phyloP scores from a whole-genome alignment of 2,797 vertebrate species.

The Sebastes taczanowskii region DNA sequence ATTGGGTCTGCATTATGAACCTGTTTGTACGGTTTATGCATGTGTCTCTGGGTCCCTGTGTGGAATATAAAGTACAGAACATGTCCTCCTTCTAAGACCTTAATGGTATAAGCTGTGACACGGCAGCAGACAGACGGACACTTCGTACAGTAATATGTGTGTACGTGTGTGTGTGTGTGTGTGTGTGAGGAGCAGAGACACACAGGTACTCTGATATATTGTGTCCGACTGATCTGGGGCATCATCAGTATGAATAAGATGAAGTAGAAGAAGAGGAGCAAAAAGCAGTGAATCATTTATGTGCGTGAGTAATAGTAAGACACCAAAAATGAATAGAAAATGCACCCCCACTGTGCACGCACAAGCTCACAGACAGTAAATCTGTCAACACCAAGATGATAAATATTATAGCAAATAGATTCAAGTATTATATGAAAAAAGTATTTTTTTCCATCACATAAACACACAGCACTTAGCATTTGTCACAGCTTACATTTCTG shows the following conservation, averaged over 20 bases:
- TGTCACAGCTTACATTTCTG: neutral
- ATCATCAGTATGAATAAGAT: neutral
- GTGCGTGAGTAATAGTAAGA: neutral
- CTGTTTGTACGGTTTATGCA: neutral
- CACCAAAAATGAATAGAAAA: neutral
- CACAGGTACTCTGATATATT: neutral
- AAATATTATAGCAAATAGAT: neutral
- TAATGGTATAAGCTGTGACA: conserved; percentile 57
- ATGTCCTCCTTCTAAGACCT: conserved; percentile 31
- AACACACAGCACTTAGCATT: neutral
- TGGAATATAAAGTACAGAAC: conserved; percentile 18
- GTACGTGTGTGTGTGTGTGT: neutral
- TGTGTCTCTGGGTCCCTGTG: conserved; percentile 3
- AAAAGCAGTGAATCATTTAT: neutral
- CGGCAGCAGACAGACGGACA: conserved; percentile 46
- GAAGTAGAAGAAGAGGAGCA: neutral
- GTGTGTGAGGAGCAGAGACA: neutral
- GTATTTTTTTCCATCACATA: neutral
- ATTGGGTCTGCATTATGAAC: neutral
- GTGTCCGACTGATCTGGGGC: conserved; percentile 15
- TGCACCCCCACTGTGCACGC: neutral
- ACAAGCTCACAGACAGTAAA: neutral
- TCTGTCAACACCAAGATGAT: neutral
- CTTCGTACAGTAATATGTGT: neutral
- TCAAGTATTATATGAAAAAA: neutral